Evolutionary conservation across 23 tunicate genomes (phyloP).

Genomic region (Halocynthia aurantium): DNA sequence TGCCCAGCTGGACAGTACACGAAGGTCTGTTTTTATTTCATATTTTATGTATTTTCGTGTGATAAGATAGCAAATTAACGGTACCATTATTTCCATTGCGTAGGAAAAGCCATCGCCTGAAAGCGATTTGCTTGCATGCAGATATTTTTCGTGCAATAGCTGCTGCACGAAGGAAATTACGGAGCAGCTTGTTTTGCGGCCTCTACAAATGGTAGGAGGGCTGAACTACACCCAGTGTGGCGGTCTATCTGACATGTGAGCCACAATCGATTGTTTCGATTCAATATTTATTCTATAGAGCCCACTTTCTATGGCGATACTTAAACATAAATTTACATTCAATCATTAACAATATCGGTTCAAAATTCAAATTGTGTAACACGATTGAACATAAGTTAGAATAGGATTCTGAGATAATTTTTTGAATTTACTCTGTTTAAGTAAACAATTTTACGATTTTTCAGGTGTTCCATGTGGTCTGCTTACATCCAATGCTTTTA

Average conservation of each 20-base stretch:
- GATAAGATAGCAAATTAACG: too few species aligned
- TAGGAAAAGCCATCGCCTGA: slow-evolving; percentile 42
- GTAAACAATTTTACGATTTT: background rate
- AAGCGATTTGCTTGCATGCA: slow-evolving; percentile 31
- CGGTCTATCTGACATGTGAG: slow-evolving; percentile 30
- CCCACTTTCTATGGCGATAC: too few species aligned
- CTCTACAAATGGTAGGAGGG: slow-evolving; percentile 35
- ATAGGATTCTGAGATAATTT: background rate
- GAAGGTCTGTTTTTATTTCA: background rate
- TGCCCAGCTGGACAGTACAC: background rate
- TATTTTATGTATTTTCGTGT: too few species aligned
- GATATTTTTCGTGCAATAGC: slow-evolving; percentile 42
- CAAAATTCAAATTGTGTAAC: too few species aligned
- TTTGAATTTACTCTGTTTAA: background rate
- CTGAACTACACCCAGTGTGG: slow-evolving; percentile 47
- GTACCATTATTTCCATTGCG: too few species aligned
- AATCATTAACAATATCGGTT: too few species aligned
- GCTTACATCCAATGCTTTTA: slow-evolving; percentile 52
- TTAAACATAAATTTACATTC: background rate
- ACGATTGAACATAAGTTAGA: too few species aligned
- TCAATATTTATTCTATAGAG: background rate
- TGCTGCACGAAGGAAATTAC: slow-evolving; percentile 39
- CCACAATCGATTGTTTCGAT: background rate
- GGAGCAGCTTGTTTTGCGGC: slow-evolving; percentile 21
- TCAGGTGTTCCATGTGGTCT: slow-evolving; percentile 45